Evolutionary conservation across 2,888 invertebrate genomes (phyloP), one percentile per base, ranked within the genome.

Genomic region (Latrodectus elegans): DNA sequence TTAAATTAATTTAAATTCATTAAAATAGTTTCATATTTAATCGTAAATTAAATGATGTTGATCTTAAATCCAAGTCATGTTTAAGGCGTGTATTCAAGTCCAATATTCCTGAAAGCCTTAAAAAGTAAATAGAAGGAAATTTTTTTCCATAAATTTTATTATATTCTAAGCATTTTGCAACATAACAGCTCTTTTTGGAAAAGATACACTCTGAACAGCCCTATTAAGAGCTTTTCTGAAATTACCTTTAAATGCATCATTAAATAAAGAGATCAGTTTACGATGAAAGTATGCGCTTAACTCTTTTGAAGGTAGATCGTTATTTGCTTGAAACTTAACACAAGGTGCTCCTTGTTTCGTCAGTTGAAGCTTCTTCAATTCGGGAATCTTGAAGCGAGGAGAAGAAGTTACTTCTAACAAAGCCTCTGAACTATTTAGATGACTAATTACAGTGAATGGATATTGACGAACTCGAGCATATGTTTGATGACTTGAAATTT

Each of bases 151-250:
- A 38, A 38, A 6, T 38, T 38, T 38, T 38, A 38, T 38, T 38
- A 6, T 22, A 22, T 38, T 38, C 4, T 38, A 38, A 38, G 38
- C 38, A 38, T 38, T 38, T 2, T 38, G 38, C 38, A 38, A 2
- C 6, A 38, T 38, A 38, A 4, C 38, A 38, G 6, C 38, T 38
- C 38, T 38, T 38, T n/a, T 53, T 14, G 86, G 86, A 68, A 72
- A 86, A 22, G 76, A 55, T 53, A 81, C 60, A 60, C 72, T 77
- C 49, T 9, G 53, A n/a, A 86, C 72, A 15, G 81, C 81, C 22
- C 17, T 72, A n/a, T 77, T 77, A n/a, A 81, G 15, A 67, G 77
- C 86, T 53, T 76, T 71, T 49, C 76, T 86, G 22, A 81, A 86
- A 26, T 52, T 17, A 1, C 71, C 73, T 26, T 72, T 14, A 49